Conservation (phyloP, 1,140 invertebrate species). For the Drosophila equinoxialis region DNA sequence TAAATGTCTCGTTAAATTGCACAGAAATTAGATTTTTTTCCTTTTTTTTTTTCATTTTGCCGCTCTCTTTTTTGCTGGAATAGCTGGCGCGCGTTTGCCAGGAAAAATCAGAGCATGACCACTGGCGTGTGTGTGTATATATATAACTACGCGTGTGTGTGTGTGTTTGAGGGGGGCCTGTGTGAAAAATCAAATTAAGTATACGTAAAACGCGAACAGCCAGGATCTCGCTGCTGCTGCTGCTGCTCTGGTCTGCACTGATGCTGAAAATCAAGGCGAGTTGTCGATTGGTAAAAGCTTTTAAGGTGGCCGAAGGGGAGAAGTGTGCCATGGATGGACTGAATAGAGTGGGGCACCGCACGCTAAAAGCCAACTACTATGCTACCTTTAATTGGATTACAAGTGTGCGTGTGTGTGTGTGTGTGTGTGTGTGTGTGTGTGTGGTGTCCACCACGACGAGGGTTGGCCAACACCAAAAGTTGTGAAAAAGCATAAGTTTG, state of each 20-base stretch:
- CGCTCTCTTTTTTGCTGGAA: neutral
- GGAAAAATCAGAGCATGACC: conserved; percentile 79
- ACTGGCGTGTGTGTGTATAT: conserved; percentile 51
- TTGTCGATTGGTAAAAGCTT: conserved; percentile 81
- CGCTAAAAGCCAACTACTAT: conserved; percentile 80
- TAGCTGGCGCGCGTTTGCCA: conserved; percentile 22
- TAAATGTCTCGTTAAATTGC: conserved; percentile 82
- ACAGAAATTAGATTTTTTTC: conserved; percentile 80
- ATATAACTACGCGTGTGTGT: conserved; percentile 10
- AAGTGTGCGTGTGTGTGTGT: conserved; percentile 63
- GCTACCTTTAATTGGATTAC: conserved; percentile 82
- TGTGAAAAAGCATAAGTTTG: conserved; percentile 76
- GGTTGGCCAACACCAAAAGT: conserved; percentile 62
- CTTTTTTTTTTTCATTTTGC: conserved; percentile 19
- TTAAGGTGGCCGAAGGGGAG: conserved; percentile 65
- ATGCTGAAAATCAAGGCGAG: conserved; percentile 77
- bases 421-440: conserved; percentile 53
- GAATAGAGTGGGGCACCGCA: conserved; percentile 43
- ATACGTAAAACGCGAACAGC: conserved; percentile 76
- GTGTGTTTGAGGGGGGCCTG: conserved; percentile 27
- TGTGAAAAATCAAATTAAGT: conserved; percentile 81
- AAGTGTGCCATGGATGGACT: conserved; percentile 16
- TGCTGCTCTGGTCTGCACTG: conserved; percentile 45
- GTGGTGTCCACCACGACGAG: conserved; percentile 36
- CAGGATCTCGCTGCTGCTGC: conserved; percentile 40